phyloP scores from a whole-genome alignment of 2,113 vertebrate species.

The Mola mola region DNA sequence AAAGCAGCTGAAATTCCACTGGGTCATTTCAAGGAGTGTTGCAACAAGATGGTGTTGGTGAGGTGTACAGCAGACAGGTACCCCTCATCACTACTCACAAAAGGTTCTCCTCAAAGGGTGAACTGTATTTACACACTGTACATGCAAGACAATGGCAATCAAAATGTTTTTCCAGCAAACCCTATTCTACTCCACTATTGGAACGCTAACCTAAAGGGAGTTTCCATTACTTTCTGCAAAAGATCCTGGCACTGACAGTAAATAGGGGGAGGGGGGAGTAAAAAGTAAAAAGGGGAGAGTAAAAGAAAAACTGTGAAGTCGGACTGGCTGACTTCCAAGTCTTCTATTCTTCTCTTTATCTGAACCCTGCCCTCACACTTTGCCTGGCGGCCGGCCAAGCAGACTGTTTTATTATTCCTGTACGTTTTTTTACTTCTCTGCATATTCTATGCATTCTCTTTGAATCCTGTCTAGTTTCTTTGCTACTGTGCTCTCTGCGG shows the following conservation, averaged over 20 bases:
- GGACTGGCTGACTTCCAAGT: constrained; percentile 76
- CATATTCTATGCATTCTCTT: constrained; percentile 47
- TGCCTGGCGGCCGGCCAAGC: constrained; percentile 70
- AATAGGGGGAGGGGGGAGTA: constrained; percentile 56
- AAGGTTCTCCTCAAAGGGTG: not conserved
- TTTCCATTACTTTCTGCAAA: constrained; percentile 79
- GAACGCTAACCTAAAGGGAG: constrained; percentile 60
- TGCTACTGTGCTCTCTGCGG: constrained; percentile 28
- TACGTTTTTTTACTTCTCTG: constrained; percentile 42
- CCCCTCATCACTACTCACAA: not conserved
- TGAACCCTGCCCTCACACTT: constrained; percentile 75
- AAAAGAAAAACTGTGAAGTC: constrained; percentile 66
- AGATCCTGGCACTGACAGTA: constrained; percentile 74
- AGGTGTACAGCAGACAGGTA: not conserved
- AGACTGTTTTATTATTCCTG: constrained; percentile 73
- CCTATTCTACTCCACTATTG: constrained; percentile 38
- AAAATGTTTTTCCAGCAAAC: constrained; percentile 50
- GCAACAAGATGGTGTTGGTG: not conserved
- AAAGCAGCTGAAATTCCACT: constrained; percentile 21
- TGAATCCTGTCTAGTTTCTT: constrained; percentile 35
- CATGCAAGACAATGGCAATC: constrained; percentile 31
- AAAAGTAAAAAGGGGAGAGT: constrained; percentile 37
- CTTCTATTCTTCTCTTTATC: constrained; percentile 75
- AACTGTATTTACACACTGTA: constrained; percentile 6
- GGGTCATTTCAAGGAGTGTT: constrained; percentile 6